These are phyloP conservation scores for Drosophila kikkawai DNA, from an alignment of 1,140 invertebrate genomes.

Conservation along the genomic window DNA sequence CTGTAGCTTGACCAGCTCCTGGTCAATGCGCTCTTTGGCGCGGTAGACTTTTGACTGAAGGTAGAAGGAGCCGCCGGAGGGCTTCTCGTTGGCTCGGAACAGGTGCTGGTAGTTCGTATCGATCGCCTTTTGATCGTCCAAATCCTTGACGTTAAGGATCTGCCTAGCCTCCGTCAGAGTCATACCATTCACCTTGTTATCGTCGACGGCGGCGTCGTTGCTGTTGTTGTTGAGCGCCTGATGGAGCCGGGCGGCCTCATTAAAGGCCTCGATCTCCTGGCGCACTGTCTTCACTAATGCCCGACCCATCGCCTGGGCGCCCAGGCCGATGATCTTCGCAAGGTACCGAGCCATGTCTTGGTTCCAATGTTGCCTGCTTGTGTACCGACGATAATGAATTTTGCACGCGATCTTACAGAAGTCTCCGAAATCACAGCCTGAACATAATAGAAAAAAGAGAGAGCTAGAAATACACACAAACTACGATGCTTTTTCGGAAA, in stretches of 20 bases:
- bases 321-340: conserved; percentile 42
- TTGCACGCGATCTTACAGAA: conserved; percentile 13
- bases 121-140: conserved; percentile 41
- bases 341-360: conserved; percentile 53
- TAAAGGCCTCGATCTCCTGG: conserved; percentile 60
- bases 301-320: conserved; percentile 50
- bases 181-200: conserved; percentile 52
- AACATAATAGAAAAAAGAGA: conserved; percentile 24
- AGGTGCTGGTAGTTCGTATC: conserved; percentile 89
- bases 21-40: conserved; percentile 95
- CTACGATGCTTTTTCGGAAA: not conserved
- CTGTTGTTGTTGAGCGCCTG: not conserved
- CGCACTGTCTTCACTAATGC: conserved; percentile 59
- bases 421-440: conserved; percentile 24
- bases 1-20: conserved; percentile 87
- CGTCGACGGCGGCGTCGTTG: not conserved
- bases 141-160: conserved; percentile 55
- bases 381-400: conserved; percentile 24
- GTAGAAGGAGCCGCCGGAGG: conserved; percentile 97
- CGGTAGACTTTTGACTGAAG: conserved; percentile 98
- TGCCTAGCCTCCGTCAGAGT: conserved; percentile 52
- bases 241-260: conserved; percentile 79
- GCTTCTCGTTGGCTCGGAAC: conserved; percentile 95
- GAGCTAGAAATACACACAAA: conserved; percentile 9
- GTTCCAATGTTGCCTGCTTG: not conserved